Base-by-base conservation (phyloP, 2,797 vertebrate species). In the Megaceryle alcyon region DNA sequence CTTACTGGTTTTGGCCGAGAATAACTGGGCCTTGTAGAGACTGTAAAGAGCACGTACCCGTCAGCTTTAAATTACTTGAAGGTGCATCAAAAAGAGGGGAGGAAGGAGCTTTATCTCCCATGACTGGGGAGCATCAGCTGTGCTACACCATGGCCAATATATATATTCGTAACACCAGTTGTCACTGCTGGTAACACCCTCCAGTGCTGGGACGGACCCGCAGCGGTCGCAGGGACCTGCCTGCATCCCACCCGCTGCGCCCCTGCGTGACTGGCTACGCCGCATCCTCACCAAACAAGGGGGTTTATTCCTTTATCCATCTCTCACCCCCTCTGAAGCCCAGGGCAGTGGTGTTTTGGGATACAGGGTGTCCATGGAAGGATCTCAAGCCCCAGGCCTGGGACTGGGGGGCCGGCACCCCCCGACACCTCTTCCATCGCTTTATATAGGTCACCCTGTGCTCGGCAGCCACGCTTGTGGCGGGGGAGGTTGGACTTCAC, bases 401-500 rank as follows among this genome's bases (percentile, higher is more conserved):
- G 61, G 26, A 21, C 26, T 31, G 57, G 60, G 81, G 39, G 53
- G 41, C 18, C 14, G 0, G 41, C 59, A 60, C 12, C 70, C 59
- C 72, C 25, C 6, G 6, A 46, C 54, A 44, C 91, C 72, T 41
- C 73, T 80, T 25, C 78, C 76, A 10, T 20, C 3, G 14, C 69
- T 88, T 83, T 94, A 96, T 96, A 71, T 96, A 95, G 95, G 96
- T 94, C 94, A 95, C 81, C 75, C 90, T 21, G 71, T 63, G 81
- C 93, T 91, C 77, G 12, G 69, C 95, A 94, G 94, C 80, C 80
- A 65, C 29, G 87, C 82, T 85, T 2, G 56, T 71, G 48, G 92
- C 41, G 94, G 86, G 68, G 96, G 93, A 95, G 96, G 93, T 87
- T 93, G 94, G 92, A 95, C 93, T 93, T 95, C 95, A 88, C 92